A percentile compares a stretch with the other conserved stretches of the same genome.
These are phyloP conservation scores for Ochlodes sylvanus DNA, from an alignment of 2,888 invertebrate genomes.

Conservation along the genomic window DNA sequence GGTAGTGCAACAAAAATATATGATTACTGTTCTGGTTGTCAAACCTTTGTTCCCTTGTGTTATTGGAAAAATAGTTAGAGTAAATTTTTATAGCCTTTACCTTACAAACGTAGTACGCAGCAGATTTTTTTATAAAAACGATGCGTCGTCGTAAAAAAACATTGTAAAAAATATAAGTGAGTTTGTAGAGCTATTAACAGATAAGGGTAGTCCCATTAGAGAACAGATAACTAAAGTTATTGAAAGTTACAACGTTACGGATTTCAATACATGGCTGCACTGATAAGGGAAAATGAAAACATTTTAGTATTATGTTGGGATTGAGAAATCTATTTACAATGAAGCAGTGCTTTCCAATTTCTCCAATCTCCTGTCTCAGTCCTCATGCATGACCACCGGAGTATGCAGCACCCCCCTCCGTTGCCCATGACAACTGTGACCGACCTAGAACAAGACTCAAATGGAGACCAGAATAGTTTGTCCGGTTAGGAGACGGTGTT, in stretches of 20 bases:
- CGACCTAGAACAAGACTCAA: too few species aligned
- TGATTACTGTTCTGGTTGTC: too few species aligned
- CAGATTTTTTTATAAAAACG: constrained; percentile 48
- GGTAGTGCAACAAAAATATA: too few species aligned
- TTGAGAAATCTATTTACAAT: constrained; percentile 15
- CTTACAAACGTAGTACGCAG: constrained; percentile 52
- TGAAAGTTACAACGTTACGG: constrained; percentile 42
- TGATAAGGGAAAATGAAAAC: constrained; percentile 34
- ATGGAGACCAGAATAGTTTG: too few species aligned
- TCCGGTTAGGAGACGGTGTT: too few species aligned
- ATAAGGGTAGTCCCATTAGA: constrained; percentile 50
- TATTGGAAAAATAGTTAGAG: too few species aligned
- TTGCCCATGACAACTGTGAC: too few species aligned
- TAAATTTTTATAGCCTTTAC: constrained; percentile 32
- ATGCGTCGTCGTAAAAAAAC: constrained; percentile 44
- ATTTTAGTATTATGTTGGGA: constrained; percentile 31
- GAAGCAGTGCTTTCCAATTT: neutral
- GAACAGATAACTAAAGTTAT: constrained; percentile 33
- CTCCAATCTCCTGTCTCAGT: too few species aligned
- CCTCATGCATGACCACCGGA: too few species aligned
- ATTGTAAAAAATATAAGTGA: constrained; percentile 53
- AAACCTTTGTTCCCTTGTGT: too few species aligned
- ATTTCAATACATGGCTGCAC: constrained; percentile 43
- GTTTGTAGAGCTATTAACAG: constrained; percentile 63
- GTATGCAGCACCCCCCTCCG: too few species aligned